Evolutionary conservation across 2,888 invertebrate genomes (phyloP), one percentile per base, ranked within the genome.

Genomic region (Drosophila niveifrons): DNA sequence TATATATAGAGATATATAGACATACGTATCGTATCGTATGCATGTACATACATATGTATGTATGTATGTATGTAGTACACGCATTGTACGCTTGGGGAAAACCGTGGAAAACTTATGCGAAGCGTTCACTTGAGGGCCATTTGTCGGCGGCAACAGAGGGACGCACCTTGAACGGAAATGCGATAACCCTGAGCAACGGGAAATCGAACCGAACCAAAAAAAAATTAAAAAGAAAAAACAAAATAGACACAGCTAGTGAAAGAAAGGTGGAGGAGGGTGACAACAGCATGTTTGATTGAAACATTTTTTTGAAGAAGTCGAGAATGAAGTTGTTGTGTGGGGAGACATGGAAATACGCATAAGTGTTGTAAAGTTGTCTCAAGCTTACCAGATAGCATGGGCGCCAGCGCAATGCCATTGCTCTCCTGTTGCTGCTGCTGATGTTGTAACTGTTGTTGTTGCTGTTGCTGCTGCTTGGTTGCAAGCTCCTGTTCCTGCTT

Each of bases 301-400:
- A 44, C 15, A 61, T 23, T 34, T 59, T 23, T 34, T 59, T 44
- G 23, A 44, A 34, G 13, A 61, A 51, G 51, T 59, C 59, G 58
- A 47, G 51, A 23, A 34, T 34, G 46, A 46, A 48, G 31, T 13
- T 43, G 7, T n/a, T 4, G 36, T 4, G 36, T 36, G 36, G 8
- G 10, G 9, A 31, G 23, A 23, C 23, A 23, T 23, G 23, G 6
- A 23, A 23, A 23, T 23, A 23, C 18, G 18, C 18, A 23, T 23
- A 31, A 31, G 8, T 31, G 31, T 31, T 10, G 31, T 31, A 31
- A 36, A 17, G 15, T 23, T 36, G 23, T 41, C 31, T 39, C 18
- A 57, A 57, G 56, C 18, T 90, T 85, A 92, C 91, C 92, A 64
- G 92, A 91, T 65, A 90, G 72, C 83, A 91, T 91, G 65, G 92